Evolutionary conservation across 1,140 invertebrate species (phyloP).

Genomic region (Drosophila busckii): DNA sequence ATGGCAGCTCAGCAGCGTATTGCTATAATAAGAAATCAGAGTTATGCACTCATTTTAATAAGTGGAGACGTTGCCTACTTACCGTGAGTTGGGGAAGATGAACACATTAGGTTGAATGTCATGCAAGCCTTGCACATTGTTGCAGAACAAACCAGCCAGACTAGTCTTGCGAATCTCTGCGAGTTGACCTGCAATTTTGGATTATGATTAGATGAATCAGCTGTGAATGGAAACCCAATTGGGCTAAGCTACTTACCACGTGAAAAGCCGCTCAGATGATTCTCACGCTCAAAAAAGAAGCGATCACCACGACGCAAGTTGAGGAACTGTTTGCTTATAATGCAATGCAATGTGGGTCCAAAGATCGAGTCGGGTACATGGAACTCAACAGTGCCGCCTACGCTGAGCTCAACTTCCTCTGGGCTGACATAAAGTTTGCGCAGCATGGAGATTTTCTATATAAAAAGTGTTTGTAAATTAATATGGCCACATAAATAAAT

Average conservation of each 20-base stretch:
- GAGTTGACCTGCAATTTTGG: slow-evolving; percentile 85
- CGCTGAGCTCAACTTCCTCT: slow-evolving; percentile 93
- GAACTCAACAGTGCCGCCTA: slow-evolving; percentile 89
- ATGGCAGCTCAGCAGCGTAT: slow-evolving; percentile 81
- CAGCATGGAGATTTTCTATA: slow-evolving; percentile 57
- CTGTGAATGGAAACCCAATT: neutral
- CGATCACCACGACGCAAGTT: slow-evolving; percentile 89
- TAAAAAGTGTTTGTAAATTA: neutral
- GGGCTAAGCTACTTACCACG: slow-evolving; percentile 81
- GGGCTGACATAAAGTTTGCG: slow-evolving; percentile 77
- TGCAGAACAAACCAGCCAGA: slow-evolving; percentile 90
- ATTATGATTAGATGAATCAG: no score
- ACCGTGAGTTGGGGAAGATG: slow-evolving; percentile 76
- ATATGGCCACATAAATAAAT: neutral
- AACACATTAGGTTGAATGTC: slow-evolving; percentile 86
- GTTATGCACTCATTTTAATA: neutral
- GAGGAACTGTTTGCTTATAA: slow-evolving; percentile 92
- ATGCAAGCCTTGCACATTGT: slow-evolving; percentile 87
- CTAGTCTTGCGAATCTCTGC: slow-evolving; percentile 90
- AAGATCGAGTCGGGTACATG: slow-evolving; percentile 87
- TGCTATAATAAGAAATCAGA: slow-evolving; percentile 40
- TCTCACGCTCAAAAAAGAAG: slow-evolving; percentile 89
- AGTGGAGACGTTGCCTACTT: slow-evolving; percentile 16
- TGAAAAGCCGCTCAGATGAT: slow-evolving; percentile 84
- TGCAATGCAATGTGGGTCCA: slow-evolving; percentile 94